Evolutionary conservation across 2,113 vertebrate species (phyloP).

Genomic region (Nerophis lumbriciformis): DNA sequence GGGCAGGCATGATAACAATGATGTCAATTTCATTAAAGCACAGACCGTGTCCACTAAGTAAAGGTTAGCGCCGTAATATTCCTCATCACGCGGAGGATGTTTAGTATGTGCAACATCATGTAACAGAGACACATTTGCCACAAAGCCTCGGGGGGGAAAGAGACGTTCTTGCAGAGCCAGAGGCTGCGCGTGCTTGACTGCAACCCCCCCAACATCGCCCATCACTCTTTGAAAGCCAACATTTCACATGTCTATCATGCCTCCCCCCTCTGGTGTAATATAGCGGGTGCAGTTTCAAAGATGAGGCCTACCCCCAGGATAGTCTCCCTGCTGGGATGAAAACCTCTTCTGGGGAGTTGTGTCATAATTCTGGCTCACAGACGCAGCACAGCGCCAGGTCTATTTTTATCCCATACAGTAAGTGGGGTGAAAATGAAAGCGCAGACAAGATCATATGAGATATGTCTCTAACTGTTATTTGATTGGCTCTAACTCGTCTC

Average conservation of each 20-base stretch:
- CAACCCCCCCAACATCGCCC: conserved; percentile 39
- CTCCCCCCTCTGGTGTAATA: neutral
- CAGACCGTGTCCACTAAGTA: too few species aligned
- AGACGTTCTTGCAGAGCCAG: conserved; percentile 40
- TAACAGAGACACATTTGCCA: conserved; percentile 28
- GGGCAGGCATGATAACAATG: too few species aligned
- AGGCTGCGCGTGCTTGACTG: conserved; percentile 46
- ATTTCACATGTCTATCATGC: conserved; percentile 32
- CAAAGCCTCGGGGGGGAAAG: conserved; percentile 31
- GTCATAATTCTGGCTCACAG: neutral
- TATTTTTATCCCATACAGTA: neutral
- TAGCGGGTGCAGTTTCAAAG: conserved; percentile 26
- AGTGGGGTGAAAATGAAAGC: neutral
- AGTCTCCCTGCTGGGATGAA: conserved; percentile 21
- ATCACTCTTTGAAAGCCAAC: conserved; percentile 49
- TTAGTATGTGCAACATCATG: neutral
- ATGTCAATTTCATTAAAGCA: too few species aligned
- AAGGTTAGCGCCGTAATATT: too few species aligned
- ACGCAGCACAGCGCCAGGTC: neutral
- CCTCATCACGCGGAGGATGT: neutral
- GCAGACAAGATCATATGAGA: neutral
- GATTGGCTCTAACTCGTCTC: conserved; percentile 7
- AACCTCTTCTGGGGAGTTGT: conserved; percentile 7
- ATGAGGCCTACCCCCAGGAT: conserved; percentile 27
- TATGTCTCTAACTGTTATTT: conserved; percentile 1